Conservation (phyloP, 1,140 invertebrate genomes). For the Drusus annulatus region DNA sequence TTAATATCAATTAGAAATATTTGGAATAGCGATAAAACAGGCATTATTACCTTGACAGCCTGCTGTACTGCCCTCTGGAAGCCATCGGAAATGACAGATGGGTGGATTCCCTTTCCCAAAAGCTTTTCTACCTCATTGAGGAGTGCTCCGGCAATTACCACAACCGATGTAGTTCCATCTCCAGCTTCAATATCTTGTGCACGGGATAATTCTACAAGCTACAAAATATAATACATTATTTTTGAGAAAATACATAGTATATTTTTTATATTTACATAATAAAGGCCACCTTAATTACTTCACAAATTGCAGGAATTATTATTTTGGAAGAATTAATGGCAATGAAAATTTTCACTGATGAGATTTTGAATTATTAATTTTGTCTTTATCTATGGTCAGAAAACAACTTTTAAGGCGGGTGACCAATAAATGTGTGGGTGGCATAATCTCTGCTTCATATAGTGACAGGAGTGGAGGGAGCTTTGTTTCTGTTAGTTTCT, state of each 20-base stretch:
- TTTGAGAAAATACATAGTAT: no score
- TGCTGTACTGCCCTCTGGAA: conserved; percentile 93
- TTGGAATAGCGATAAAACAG: background rate
- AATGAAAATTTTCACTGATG: no score
- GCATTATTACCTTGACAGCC: conserved; percentile 78
- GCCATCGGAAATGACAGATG: conserved; percentile 96
- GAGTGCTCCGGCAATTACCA: conserved; percentile 95
- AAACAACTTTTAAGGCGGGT: conserved; percentile 19
- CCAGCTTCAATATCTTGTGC: conserved; percentile 99
- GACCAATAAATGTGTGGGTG: conserved; percentile 23
- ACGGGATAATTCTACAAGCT: conserved; percentile 97
- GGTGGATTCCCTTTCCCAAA: conserved; percentile 95
- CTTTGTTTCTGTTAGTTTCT: conserved; percentile 20
- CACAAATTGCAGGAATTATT: no score
- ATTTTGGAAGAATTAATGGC: no score
- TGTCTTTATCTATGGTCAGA: no score
- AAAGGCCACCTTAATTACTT: no score
- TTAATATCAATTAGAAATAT: conserved; percentile 12
- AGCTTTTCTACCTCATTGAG: conserved; percentile 96
- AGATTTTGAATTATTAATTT: no score
- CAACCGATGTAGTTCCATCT: conserved; percentile 98
- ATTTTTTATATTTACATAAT: background rate
- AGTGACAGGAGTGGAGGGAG: no score
- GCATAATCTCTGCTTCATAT: no score
- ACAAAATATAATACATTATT: conserved; percentile 49